Evolutionary conservation across 1,140 invertebrate species (phyloP), one percentile per base, ranked within the genome.

Genomic region (Steinernema khuongi): DNA sequence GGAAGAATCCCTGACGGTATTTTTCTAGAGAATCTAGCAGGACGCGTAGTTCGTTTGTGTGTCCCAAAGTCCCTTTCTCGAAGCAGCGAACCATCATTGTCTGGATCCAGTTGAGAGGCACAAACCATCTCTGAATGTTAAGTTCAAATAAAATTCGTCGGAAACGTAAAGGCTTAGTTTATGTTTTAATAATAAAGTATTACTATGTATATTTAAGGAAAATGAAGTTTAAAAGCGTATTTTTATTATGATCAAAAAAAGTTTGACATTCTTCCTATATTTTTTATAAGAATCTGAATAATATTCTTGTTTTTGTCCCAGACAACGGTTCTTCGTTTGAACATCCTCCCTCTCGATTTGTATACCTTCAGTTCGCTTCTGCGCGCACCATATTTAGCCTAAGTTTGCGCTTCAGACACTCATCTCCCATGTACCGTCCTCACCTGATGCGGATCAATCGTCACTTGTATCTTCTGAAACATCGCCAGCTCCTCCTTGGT

Each of bases 21-120:
- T 79, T 78, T 66, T 79, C 77, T 26, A 79, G 50, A 22, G 73
- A 70, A 31, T 79, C 78, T 60, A 79, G 50, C n/a, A 79, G 77
- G 1, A 75, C 78, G 33, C 78, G 73, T 19, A 79, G 70, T 68
- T 79, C 76, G 68, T 78, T 79, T 19, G 76, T 75, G 33, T 79
- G 78, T 2, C 73, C 75, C 17, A 79, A 60, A 19, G 68, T 78
- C 18, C 73, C 77, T 33, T 79, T 74, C 43, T 79, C 77, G 29
- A 79, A 79, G 31, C 76, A 79, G 31, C 78, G 78, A 30, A 78
- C 76, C 77, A 79, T 74, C 76, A 79, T 79, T 43, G 78, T 79
- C 60, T 79, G 76, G 30, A 79, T 75, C 78, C 78, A 79, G 32
- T 79, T 79, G 22, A 78, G n/a, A 18, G 76, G 77, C 19, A 79